These are phyloP conservation scores for Valencia hispanica DNA, from an alignment of 2,797 vertebrate species.

Conservation along the genomic window DNA sequence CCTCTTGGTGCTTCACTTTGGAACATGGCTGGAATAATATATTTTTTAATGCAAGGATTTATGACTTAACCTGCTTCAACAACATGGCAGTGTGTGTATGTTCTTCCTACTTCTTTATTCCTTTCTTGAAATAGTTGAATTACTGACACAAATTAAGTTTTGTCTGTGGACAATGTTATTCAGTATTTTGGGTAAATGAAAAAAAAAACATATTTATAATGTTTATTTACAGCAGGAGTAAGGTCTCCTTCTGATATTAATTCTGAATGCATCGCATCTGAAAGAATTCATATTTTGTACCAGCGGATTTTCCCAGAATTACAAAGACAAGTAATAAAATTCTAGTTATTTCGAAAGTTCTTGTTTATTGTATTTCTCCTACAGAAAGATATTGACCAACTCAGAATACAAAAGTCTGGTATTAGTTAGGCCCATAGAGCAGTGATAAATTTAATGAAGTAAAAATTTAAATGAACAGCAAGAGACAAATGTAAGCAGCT, in stretches of 20 bases:
- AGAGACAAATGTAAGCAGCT: background rate
- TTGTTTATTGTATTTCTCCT: background rate
- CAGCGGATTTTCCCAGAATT: background rate
- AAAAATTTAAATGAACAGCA: background rate
- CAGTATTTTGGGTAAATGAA: background rate
- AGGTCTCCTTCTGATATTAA: background rate
- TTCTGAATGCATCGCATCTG: background rate
- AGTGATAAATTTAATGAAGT: background rate
- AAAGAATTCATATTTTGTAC: background rate
- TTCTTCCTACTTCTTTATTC: background rate
- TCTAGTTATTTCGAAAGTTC: background rate
- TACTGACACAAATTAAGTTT: background rate
- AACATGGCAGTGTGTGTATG: background rate
- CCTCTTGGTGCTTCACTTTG: background rate
- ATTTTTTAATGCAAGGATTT: slow-evolving; percentile 1
- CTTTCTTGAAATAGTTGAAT: background rate
- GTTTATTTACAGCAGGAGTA: background rate
- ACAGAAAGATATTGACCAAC: background rate
- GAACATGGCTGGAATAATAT: slow-evolving; percentile 18
- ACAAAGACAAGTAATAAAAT: background rate
- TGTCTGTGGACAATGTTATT: background rate
- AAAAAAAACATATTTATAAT: background rate
- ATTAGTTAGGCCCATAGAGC: background rate
- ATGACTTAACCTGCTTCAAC: background rate
- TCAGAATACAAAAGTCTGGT: background rate